Evolutionary conservation across 2,797 vertebrate genomes (phyloP).

Genomic region (Protonibea diacanthus): DNA sequence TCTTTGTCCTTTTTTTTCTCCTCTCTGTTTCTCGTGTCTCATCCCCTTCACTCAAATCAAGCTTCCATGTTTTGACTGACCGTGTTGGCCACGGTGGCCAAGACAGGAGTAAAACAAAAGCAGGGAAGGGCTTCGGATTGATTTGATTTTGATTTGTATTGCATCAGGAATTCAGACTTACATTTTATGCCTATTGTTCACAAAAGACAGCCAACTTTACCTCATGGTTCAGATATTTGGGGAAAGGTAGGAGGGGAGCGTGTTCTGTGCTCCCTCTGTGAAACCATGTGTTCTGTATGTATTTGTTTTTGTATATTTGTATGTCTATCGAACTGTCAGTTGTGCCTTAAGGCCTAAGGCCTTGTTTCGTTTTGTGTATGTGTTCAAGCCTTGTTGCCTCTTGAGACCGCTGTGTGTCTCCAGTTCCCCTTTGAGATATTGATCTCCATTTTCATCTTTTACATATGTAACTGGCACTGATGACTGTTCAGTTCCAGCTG

Average conservation of each 20-base stretch:
- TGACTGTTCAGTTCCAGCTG: conserved; percentile 47
- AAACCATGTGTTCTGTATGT: conserved; percentile 71
- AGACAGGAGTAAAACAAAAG: conserved; percentile 78
- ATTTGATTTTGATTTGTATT: conserved; percentile 79
- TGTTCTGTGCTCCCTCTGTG: conserved; percentile 53
- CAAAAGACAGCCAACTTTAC: conserved; percentile 71
- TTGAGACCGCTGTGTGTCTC: conserved; percentile 58
- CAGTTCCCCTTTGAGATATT: conserved; percentile 53
- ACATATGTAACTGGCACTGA: conserved; percentile 67
- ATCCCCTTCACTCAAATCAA: conserved; percentile 77
- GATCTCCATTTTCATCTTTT: conserved; percentile 73
- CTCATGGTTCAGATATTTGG: conserved; percentile 75
- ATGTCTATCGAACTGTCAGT: conserved; percentile 54
- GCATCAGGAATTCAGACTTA: conserved; percentile 77
- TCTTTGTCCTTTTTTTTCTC: conserved; percentile 52
- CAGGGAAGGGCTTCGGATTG: conserved; percentile 64
- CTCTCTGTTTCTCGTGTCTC: conserved; percentile 73
- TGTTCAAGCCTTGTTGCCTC: conserved; percentile 41
- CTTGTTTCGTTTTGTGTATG: conserved; percentile 41
- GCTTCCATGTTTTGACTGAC: conserved; percentile 75
- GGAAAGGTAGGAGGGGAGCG: conserved; percentile 49
- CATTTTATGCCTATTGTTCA: conserved; percentile 73
- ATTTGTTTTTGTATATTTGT: conserved; percentile 69
- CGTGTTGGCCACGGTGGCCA: conserved; percentile 67
- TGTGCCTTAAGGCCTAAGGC: conserved; percentile 53